phyloP scores from a whole-genome alignment of 2,797 vertebrate species.

The Poecilia gillii region DNA sequence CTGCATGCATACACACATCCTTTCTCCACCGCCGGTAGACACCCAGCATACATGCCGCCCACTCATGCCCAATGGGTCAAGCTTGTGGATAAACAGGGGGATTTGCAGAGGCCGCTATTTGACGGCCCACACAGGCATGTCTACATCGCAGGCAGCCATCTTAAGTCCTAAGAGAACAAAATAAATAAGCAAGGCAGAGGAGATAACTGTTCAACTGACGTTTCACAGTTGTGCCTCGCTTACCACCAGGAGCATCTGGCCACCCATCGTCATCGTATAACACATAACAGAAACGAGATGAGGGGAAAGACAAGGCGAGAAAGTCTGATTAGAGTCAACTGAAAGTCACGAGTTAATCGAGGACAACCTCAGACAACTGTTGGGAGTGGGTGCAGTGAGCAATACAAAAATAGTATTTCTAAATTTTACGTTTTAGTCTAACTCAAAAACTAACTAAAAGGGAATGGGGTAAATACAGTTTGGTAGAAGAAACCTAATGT shows the following conservation, averaged over 20 bases:
- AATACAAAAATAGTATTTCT: too few species aligned
- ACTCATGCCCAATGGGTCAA: slow-evolving; percentile 62
- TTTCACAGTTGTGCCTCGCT: slow-evolving; percentile 24
- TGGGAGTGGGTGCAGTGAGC: slow-evolving; percentile 23
- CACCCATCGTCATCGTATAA: slow-evolving; percentile 31
- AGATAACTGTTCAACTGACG: slow-evolving; percentile 59
- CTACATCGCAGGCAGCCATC: slow-evolving; percentile 79
- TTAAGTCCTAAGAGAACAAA: slow-evolving; percentile 74
- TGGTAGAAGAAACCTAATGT: slow-evolving; percentile 16
- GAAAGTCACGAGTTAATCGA: slow-evolving; percentile 40
- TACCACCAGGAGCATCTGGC: slow-evolving; percentile 32
- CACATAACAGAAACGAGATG: slow-evolving; percentile 42
- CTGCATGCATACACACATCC: slow-evolving; percentile 16
- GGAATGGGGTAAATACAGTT: background rate
- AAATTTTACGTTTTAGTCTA: too few species aligned
- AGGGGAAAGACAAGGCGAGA: slow-evolving; percentile 36
- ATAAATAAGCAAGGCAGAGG: slow-evolving; percentile 75
- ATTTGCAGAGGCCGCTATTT: slow-evolving; percentile 69
- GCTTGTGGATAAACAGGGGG: slow-evolving; percentile 81
- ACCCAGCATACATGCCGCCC: slow-evolving; percentile 18
- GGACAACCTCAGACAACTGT: slow-evolving; percentile 42
- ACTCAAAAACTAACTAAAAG: background rate
- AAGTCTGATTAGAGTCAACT: slow-evolving; percentile 30
- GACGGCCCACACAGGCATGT: slow-evolving; percentile 67
- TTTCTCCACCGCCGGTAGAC: slow-evolving; percentile 6